Evolutionary conservation across 2,888 invertebrate species (phyloP), one percentile per base, ranked within the genome.

Genomic region (Magallana nippona): DNA sequence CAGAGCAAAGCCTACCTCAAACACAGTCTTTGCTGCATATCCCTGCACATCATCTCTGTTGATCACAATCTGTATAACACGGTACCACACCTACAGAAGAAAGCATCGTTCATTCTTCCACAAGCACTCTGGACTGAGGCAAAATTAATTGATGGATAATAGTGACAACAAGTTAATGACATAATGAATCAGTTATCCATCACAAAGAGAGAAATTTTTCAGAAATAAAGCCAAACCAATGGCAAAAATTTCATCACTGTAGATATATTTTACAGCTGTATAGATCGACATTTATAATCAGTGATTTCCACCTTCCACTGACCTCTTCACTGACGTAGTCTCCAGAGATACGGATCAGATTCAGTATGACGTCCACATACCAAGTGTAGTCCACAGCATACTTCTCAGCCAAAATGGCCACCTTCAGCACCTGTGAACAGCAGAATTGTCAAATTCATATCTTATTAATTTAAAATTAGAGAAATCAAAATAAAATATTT

Each of bases 291-390:
- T 0, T 8, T 5, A 44, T 44, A 5, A 44, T 44, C 5, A 5
- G 44, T 44, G 44, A 44, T 8, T 8, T 44, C 44, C 44, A 44
- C 8, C 44, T 44, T 8, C 56, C 22, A 86, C 91, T 87, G 60
- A 99, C 99, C 95, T 99, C 99, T 95, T 99, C 99, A 85, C 98
- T 98, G 55, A 99, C 99, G 95, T 99, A 99, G 95, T 99, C 99
- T 85, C 99, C 99, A 91, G 99, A 99, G 95, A 99, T 98, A 95
- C 99, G 96, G 91, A 99, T 99, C 88, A 99, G 96, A 95, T 99
- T 99, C 87, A 99, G 96, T 92, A 99, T 99, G 17, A 99, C 99
- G 95, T 99, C 99, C 83, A 96, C 95, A 92, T 95, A 99, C 99
- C 99, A 99, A 80, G 99, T 99, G 94, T 98, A 99, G 95, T 99